Evolutionary conservation across 2,888 invertebrate genomes (phyloP).

Genomic region (Drosophila barbarae): DNA sequence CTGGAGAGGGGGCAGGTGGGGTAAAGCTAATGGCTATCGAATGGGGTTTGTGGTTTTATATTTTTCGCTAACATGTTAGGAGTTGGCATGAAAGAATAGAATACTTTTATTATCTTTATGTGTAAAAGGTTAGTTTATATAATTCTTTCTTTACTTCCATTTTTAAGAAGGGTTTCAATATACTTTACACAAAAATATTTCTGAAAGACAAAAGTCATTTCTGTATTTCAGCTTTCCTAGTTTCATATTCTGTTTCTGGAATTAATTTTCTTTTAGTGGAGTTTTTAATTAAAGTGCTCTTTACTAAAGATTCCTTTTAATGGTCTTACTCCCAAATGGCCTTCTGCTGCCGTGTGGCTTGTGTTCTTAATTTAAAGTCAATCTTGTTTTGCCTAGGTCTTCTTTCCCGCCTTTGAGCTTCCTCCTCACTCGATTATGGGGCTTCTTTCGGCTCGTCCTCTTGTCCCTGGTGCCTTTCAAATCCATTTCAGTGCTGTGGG

Average conservation of each 20-base stretch:
- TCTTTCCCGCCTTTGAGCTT: constrained; percentile 1
- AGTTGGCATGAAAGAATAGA: not conserved
- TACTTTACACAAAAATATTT: not conserved
- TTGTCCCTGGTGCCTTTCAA: not conserved
- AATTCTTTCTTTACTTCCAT: not conserved
- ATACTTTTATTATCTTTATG: too few relatives aligned
- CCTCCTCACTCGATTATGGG: constrained; percentile 5
- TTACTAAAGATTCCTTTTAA: not conserved
- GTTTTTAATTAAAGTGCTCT: not conserved
- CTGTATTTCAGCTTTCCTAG: too few relatives aligned
- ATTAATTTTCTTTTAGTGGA: not conserved
- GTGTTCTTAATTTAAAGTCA: constrained; percentile 23
- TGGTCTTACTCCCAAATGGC: not conserved
- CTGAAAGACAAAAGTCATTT: not conserved
- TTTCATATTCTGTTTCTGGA: not conserved
- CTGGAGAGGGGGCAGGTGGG: too few relatives aligned
- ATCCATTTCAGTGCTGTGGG: constrained; percentile 16
- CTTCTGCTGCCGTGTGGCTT: not conserved
- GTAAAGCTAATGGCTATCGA: constrained; percentile 1
- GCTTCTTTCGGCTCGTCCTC: not conserved
- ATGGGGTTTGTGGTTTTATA: not conserved
- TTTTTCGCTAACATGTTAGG: not conserved
- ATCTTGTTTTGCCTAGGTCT: constrained; percentile 22
- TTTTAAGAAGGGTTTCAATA: not conserved
- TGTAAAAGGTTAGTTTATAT: not conserved